Evolutionary conservation across 2,797 vertebrate genomes (phyloP).

Genomic region (Sebastes diaconus): DNA sequence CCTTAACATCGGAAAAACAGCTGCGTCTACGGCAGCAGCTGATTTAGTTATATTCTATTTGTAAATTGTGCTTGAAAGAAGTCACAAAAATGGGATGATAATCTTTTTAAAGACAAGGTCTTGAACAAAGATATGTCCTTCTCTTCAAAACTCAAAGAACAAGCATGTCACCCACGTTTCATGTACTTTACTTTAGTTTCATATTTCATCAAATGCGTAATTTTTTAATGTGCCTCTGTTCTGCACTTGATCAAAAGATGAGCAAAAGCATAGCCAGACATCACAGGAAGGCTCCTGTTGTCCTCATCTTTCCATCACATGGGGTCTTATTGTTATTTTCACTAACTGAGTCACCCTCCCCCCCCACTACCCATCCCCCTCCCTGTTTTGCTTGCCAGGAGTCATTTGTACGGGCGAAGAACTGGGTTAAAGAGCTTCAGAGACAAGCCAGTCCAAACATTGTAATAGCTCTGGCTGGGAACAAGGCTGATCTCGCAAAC

Average conservation of each 20-base stretch:
- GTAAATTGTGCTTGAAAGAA: background rate
- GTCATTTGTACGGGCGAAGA: conserved; percentile 98
- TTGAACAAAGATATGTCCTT: background rate
- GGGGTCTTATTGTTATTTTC: conserved; percentile 38
- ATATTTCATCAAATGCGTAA: conserved; percentile 3
- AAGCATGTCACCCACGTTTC: background rate
- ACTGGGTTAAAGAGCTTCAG: conserved; percentile 99
- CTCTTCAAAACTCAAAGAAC: background rate
- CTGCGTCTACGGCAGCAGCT: background rate
- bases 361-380: background rate
- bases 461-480: conserved; percentile 99
- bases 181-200: background rate
- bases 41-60: background rate
- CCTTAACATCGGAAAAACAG: background rate
- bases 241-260: background rate
- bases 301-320: conserved; percentile 18
- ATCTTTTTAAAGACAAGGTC: background rate
- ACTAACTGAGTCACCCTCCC: conserved; percentile 4
- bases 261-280: background rate
- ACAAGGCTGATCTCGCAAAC: conserved; percentile 97
- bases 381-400: conserved; percentile 84
- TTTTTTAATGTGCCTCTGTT: conserved; percentile 4
- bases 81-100: background rate
- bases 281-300: background rate
- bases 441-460: conserved; percentile 99